Evolutionary conservation across 2,113 vertebrate species (phyloP).

Genomic region (Melanostigma gelatinosum): DNA sequence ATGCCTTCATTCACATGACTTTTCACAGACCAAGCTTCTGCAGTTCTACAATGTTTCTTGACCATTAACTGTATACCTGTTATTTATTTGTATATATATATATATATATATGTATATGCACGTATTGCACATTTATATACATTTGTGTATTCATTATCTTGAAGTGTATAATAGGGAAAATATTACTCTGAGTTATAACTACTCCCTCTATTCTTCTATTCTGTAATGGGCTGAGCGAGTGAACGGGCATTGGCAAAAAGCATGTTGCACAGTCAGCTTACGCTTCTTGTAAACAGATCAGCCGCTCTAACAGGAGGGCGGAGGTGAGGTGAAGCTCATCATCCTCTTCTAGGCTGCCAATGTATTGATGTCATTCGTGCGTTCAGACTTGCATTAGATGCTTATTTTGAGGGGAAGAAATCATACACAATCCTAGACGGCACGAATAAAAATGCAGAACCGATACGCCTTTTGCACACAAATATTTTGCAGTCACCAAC

Average conservation of each 20-base stretch:
- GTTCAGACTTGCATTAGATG: background rate
- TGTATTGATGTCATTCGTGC: background rate
- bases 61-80: background rate
- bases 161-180: background rate
- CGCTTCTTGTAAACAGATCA: constrained; percentile 44
- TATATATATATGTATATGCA: background rate
- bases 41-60: background rate
- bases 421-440: too few relatives aligned
- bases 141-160: background rate
- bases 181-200: background rate
- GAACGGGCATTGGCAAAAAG: constrained; percentile 20
- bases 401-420: constrained; percentile 3
- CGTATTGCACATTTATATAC: background rate
- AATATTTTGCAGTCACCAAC: background rate
- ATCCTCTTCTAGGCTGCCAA: constrained; percentile 60
- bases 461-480: background rate
- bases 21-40: constrained; percentile 16
- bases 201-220: background rate
- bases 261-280: constrained; percentile 38
- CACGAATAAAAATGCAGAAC: background rate
- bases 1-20: constrained; percentile 37
- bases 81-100: background rate
- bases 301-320: constrained; percentile 25
- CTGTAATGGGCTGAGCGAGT: background rate
- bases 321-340: constrained; percentile 59